Percentiles rank a stretch among this genome's conserved stretches.
Evolutionary conservation across 2,797 vertebrate genomes (phyloP).

Genomic region (Phrynocephalus vlangalii): DNA sequence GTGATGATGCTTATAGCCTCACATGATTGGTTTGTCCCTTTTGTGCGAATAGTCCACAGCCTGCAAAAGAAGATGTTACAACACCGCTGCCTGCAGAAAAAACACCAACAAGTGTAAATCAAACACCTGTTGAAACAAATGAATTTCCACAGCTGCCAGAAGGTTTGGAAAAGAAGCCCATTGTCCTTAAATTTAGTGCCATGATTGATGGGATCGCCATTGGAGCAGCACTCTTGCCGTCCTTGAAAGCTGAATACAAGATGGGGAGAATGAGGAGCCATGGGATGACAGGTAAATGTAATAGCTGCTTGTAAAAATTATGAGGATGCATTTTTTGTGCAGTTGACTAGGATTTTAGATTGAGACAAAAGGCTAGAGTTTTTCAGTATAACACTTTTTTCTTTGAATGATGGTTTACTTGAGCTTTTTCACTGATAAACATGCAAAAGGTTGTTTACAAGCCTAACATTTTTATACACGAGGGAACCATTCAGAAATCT

Average conservation of each 20-base stretch:
- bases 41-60: slow-evolving; percentile 82
- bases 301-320: not conserved
- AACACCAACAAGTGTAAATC: slow-evolving; percentile 91
- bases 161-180: slow-evolving; percentile 97
- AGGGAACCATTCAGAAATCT: not conserved
- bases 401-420: not conserved
- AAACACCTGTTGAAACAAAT: slow-evolving; percentile 94
- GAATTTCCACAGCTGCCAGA: slow-evolving; percentile 98
- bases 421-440: not conserved
- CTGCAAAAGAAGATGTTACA: slow-evolving; percentile 90
- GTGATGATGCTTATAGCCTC: not conserved
- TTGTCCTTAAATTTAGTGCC: slow-evolving; percentile 97
- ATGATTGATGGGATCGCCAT: slow-evolving; percentile 98
- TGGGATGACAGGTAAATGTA: slow-evolving; percentile 90
- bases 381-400: not conserved
- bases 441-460: not conserved
- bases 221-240: slow-evolving; percentile 94
- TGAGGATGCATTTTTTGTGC: no score
- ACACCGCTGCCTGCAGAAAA: slow-evolving; percentile 93
- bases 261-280: slow-evolving; percentile 99
- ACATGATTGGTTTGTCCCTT: not conserved
- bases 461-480: not conserved
- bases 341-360: no score
- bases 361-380: not conserved
- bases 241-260: slow-evolving; percentile 97